Evolutionary conservation across 2,888 invertebrate species (phyloP).

Genomic region (Bellardia pandia): DNA sequence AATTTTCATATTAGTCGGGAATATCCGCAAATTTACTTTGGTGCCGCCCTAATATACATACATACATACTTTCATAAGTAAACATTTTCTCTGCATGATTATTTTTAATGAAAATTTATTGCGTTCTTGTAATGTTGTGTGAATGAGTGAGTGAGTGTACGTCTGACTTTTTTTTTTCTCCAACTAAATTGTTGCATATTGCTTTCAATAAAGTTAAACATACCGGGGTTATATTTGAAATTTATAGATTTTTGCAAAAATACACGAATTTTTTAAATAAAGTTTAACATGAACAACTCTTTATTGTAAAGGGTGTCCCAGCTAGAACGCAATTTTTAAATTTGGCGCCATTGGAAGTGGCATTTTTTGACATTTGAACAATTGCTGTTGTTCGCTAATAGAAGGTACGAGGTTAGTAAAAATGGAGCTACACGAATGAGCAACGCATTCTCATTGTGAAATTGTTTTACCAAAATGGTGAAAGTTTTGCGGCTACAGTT

Average conservation of each 20-base stretch:
- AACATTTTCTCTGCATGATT: slow-evolving; percentile 37
- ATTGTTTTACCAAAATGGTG: too few species aligned
- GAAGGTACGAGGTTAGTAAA: too few species aligned
- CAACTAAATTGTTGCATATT: slow-evolving; percentile 51
- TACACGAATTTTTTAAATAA: slow-evolving; percentile 15
- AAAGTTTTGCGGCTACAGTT: too few species aligned
- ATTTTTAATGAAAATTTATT: slow-evolving; percentile 57
- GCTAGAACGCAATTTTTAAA: too few species aligned
- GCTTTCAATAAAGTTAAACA: slow-evolving; percentile 37
- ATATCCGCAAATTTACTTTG: too few species aligned
- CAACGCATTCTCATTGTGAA: too few species aligned
- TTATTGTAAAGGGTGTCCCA: neutral
- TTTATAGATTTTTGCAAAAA: slow-evolving; percentile 16
- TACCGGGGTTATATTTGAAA: slow-evolving; percentile 8
- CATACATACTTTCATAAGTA: neutral
- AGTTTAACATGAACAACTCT: slow-evolving; percentile 20
- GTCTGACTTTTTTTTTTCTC: neutral
- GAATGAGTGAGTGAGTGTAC: neutral
- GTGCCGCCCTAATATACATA: neutral
- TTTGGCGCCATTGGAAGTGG: too few species aligned
- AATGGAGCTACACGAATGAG: too few species aligned
- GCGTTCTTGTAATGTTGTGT: neutral
- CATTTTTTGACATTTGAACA: too few species aligned
- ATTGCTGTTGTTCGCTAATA: too few species aligned
- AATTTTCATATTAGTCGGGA: too few species aligned